Conservation (phyloP, 2,888 invertebrate genomes). For the Patella depressa region DNA sequence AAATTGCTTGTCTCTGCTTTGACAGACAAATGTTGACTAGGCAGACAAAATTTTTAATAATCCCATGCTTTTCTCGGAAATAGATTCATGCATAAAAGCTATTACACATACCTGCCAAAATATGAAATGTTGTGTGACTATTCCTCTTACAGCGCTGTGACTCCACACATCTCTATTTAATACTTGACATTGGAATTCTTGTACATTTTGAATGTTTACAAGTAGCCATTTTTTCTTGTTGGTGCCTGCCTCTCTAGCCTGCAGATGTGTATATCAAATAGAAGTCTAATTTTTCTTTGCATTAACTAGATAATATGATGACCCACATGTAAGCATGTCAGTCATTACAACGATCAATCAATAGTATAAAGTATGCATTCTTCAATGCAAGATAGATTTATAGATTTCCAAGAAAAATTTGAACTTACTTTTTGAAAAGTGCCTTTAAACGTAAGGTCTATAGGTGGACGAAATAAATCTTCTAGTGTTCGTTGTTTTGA, state of each 20-base stretch:
- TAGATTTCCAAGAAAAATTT: too few species aligned
- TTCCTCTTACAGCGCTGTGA: slow-evolving; percentile 75
- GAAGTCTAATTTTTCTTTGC: neutral
- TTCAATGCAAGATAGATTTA: too few species aligned
- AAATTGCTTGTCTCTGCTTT: too few species aligned
- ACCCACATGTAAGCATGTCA: too few species aligned
- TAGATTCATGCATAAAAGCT: too few species aligned
- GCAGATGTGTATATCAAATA: slow-evolving; percentile 17
- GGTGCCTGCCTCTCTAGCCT: slow-evolving; percentile 77
- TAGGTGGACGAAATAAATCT: slow-evolving; percentile 80
- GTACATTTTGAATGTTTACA: slow-evolving; percentile 80
- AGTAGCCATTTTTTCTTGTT: slow-evolving; percentile 78
- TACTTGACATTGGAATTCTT: slow-evolving; percentile 80
- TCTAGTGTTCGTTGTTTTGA: slow-evolving; percentile 76
- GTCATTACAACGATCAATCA: too few species aligned
- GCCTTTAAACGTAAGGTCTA: slow-evolving; percentile 78
- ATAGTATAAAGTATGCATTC: too few species aligned
- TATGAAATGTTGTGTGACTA: slow-evolving; percentile 78
- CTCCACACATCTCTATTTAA: slow-evolving; percentile 83
- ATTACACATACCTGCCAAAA: slow-evolving; percentile 76
- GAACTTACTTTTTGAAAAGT: slow-evolving; percentile 74
- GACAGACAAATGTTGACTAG: too few species aligned
- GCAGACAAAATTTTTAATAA: too few species aligned
- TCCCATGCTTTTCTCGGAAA: too few species aligned
- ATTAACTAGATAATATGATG: too few species aligned